Evolutionary conservation across 2,888 invertebrate genomes (phyloP), one percentile per base, ranked within the genome.

Genomic region (Orthonychiurus folsomi): DNA sequence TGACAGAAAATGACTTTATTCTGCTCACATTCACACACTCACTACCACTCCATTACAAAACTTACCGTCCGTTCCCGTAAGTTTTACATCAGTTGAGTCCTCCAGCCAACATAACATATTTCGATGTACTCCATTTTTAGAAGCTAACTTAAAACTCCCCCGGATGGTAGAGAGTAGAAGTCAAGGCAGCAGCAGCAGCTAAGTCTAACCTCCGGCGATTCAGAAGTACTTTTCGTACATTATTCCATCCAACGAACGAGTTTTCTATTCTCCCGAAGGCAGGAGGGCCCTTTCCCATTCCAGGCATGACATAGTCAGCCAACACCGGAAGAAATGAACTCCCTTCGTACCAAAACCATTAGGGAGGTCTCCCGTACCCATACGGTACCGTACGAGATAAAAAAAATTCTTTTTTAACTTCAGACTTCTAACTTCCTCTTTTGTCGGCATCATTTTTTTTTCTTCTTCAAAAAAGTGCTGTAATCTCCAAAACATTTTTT

Each of bases 21-120:
- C 55, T 9, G 25, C 18, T 57, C 37, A 57, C 47, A 47, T 23
- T 59, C 54, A n/a, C 27, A 60, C 28, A 60, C 52, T 57, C 56
- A 50, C 63, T 56, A 50, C 55, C 63, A 60, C 63, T 63, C 63
- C 53, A 63, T 63, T 63, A 63, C 63, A 60, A 48, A n/a, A n/a
- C n/a, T n/a, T n/a, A n/a, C n/a, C n/a, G n/a, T n/a, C n/a, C n/a
- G n/a, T n/a, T n/a, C n/a, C 37, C 37, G 15, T 5, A 37, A 55
- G 59, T 55, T 60, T 60, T 63, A 63, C 63, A 63, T 63, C 63
- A 56, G 56, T 56, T 5, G 15, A 37, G n/a, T n/a, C n/a, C 37
- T 9, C 37, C 5, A 15, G 37, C 37, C 5, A 15, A 37, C 5
- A 37, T 9, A 37, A 37, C 5, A 5, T 37, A 5, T 37, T 37